phyloP scores from a whole-genome alignment of 37 sponge, comb jelly and placozoan species.

The Haliclona indistincta region DNA sequence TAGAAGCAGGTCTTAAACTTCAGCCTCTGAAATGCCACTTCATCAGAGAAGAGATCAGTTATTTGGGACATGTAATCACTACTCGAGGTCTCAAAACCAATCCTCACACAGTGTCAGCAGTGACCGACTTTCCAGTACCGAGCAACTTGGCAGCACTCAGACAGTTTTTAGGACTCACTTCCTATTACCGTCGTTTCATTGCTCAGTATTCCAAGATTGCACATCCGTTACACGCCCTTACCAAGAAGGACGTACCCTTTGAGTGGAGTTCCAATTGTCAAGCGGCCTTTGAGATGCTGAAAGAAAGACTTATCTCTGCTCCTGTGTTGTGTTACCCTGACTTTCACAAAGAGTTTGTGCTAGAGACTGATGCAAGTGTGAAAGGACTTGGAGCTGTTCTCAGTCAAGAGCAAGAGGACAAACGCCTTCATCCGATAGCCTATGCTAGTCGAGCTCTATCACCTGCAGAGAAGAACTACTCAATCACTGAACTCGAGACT shows the following conservation, averaged over 20 bases:
- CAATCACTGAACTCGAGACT: slow-evolving; percentile 49
- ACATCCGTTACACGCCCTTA: slow-evolving; percentile 7
- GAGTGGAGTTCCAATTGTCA: slow-evolving; percentile 19
- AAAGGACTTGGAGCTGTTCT: slow-evolving; percentile 35
- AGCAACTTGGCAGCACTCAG: slow-evolving; percentile 11
- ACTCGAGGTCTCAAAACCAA: slow-evolving; percentile 3
- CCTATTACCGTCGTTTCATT: slow-evolving; percentile 31
- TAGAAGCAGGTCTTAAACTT: slow-evolving; percentile 25
- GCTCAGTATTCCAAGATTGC: slow-evolving; percentile 12
- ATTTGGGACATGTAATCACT: slow-evolving; percentile 32
- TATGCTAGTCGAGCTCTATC: slow-evolving; percentile 38
- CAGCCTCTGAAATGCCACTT: slow-evolving; percentile 39
- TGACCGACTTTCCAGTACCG: slow-evolving; percentile 30
- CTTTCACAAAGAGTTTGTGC: slow-evolving; percentile 16
- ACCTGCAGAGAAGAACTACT: slow-evolving; percentile 35
- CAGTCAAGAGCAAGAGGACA: slow-evolving; percentile 27
- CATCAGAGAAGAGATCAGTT: background rate
- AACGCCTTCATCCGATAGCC: slow-evolving; percentile 28
- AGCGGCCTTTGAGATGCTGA: slow-evolving; percentile 11
- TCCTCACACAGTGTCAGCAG: background rate
- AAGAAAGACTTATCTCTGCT: slow-evolving; percentile 3
- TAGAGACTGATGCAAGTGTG: slow-evolving; percentile 37
- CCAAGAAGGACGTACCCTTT: slow-evolving; percentile 4
- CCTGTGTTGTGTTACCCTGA: slow-evolving; percentile 34
- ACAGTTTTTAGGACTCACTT: slow-evolving; percentile 28